Conservation (phyloP, 1,140 invertebrate genomes). For the Plectrocnemia conspersa region DNA sequence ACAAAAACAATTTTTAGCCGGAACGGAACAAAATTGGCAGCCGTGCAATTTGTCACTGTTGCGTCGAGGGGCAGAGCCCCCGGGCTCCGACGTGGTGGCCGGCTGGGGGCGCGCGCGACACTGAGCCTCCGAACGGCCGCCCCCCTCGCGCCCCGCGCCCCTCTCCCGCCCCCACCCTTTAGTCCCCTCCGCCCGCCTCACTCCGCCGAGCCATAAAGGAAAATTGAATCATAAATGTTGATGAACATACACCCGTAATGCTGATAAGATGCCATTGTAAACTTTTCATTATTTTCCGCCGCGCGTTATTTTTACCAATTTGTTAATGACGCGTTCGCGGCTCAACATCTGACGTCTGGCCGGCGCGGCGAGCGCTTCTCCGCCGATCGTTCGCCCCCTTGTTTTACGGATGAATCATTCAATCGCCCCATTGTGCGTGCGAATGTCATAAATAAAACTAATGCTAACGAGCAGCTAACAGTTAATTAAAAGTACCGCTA, state of each 20-base stretch:
- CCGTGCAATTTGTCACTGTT: background rate
- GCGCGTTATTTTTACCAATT: too few species aligned
- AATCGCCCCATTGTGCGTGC: too few species aligned
- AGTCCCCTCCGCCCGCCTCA: background rate
- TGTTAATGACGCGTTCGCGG: too few species aligned
- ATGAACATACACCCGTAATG: slow-evolving; percentile 34
- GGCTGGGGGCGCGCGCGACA: background rate
- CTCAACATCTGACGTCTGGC: too few species aligned
- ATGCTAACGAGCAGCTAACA: too few species aligned
- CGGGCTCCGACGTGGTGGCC: background rate
- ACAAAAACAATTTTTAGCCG: too few species aligned
- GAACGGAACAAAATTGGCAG: too few species aligned
- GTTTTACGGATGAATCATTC: too few species aligned
- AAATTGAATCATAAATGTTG: slow-evolving; percentile 37
- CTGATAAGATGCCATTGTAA: slow-evolving; percentile 35
- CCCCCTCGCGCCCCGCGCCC: slow-evolving; percentile 2
- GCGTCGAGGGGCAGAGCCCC: background rate
- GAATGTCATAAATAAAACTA: too few species aligned
- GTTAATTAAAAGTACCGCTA: too few species aligned
- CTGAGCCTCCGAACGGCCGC: background rate
- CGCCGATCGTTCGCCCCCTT: too few species aligned
- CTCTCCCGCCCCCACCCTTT: background rate
- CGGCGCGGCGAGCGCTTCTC: too few species aligned
- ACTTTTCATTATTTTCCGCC: slow-evolving; percentile 35
- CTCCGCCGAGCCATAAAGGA: slow-evolving; percentile 27